Evolutionary conservation across 2,888 invertebrate genomes (phyloP), one percentile per base, ranked within the genome.

Genomic region (Drosophila tanythrix): DNA sequence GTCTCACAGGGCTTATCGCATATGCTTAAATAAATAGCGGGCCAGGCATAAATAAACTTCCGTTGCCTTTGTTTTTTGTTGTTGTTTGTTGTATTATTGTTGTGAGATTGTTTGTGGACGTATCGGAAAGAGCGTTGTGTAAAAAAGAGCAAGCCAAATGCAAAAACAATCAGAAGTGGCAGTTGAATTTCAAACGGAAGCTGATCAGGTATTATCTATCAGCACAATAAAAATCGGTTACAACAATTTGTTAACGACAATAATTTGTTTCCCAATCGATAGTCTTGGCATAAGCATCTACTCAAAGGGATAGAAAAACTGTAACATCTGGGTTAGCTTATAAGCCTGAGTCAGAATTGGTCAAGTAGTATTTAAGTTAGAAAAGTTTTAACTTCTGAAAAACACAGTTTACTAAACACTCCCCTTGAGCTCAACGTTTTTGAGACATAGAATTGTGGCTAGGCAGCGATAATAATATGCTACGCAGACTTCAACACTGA

Each of bases 11-110:
- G 74, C 83, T 90, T 90, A 85, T 85, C 90, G 81, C 74, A 66
- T 76, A 80, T 78, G 90, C 74, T 85, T 80, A 90, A 83, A 35
- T 67, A 90, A 90, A 89, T 74, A 87, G 57, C 72, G 76, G 70
- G 69, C 65, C 76, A 67, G 89, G 75, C 89, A 90, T 87, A 87
- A 87, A 90, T 87, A 89, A 87, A 87, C 90, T 87, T 87, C 87
- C 87, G 87, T 82, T 89, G 87, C 56, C 60, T 56, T 82, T 74
- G 69, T 68, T 65, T 48, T 59, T 65, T 51, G 15, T 69, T 66
- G 36, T 66, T 69, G 59, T 64, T 69, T 46, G 55, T 57, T 35
- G 25, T 53, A 60, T 58, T 79, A 56, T 70, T 77, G 57, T 70
- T 65, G 58, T 29, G 50, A 33, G 60, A 58, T 82, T 82, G 71